phyloP scores from a whole-genome alignment of 2,113 vertebrate species.

The Philantomba maxwellii region DNA sequence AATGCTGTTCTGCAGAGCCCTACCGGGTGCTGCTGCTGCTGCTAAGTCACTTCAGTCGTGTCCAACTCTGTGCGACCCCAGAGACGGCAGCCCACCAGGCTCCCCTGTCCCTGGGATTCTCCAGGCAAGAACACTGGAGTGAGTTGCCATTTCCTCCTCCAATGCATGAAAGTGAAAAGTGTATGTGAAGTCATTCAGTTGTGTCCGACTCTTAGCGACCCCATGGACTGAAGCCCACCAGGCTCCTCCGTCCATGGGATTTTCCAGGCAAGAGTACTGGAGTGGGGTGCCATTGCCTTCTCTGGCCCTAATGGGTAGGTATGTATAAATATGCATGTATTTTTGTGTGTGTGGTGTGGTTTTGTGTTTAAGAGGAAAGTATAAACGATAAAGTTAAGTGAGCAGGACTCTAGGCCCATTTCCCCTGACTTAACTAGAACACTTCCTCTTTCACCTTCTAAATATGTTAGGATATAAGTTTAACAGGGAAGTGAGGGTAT shows the following conservation, averaged over 20 bases:
- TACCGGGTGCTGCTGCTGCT: neutral
- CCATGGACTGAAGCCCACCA: too few species aligned
- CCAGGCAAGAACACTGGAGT: neutral
- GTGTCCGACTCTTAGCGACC: accelerated
- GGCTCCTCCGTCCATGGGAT: too few species aligned
- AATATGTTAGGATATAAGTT: neutral
- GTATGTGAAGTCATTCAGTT: too few species aligned
- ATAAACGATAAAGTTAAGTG: neutral
- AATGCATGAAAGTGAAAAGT: too few species aligned
- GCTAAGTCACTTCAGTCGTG: neutral
- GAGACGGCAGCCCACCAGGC: neutral
- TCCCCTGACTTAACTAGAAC: neutral
- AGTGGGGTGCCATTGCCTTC: too few species aligned
- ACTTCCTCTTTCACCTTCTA: neutral
- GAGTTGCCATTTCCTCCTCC: neutral
- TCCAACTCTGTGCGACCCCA: neutral
- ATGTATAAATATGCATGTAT: neutral
- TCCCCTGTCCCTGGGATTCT: neutral
- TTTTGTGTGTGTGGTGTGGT: neutral
- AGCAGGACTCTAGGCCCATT: neutral
- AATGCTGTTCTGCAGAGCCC: neutral
- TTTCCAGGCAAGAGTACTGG: too few species aligned
- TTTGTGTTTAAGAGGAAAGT: neutral
- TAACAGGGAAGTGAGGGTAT: neutral
- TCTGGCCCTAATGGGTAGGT: neutral